Evolutionary conservation across 1,140 invertebrate genomes (phyloP).

Genomic region (Nephotettix cincticeps): DNA sequence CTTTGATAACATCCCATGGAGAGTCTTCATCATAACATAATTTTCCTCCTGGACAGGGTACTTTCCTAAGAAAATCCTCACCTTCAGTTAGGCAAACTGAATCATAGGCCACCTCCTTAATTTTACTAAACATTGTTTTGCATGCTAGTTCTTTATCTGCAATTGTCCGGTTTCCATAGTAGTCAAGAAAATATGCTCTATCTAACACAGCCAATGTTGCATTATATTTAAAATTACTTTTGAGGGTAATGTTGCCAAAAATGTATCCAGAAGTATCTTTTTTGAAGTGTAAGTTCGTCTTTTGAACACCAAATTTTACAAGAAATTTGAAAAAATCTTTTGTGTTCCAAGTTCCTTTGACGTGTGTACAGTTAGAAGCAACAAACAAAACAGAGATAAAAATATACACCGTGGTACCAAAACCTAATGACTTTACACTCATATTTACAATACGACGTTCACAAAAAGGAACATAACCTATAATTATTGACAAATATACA

Average conservation of each 20-base stretch:
- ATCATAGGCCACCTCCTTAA: constrained; percentile 83
- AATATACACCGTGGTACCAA: not conserved
- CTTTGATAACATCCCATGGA: constrained; percentile 78
- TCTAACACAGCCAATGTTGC: constrained; percentile 86
- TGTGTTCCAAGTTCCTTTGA: constrained; percentile 64
- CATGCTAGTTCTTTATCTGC: constrained; percentile 68
- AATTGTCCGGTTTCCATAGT: constrained; percentile 74
- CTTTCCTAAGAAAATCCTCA: constrained; percentile 82
- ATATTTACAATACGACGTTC: no score
- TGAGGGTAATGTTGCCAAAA: constrained; percentile 89
- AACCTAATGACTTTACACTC: no score
- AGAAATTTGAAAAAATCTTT: constrained; percentile 88
- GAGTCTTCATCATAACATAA: constrained; percentile 88
- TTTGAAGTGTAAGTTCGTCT: constrained; percentile 81
- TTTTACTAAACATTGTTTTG: constrained; percentile 78
- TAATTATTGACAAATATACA: no score
- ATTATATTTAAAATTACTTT: constrained; percentile 60
- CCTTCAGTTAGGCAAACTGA: constrained; percentile 75
- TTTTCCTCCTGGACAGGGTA: constrained; percentile 77
- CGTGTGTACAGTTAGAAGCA: constrained; percentile 45
- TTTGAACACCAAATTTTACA: constrained; percentile 94
- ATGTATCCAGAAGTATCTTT: constrained; percentile 89
- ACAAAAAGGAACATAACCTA: no score
- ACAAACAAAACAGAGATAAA: not conserved
- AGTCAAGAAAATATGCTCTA: constrained; percentile 82